Evolutionary conservation across 2,113 vertebrate genomes (phyloP).

Genomic region (Menura novaehollandiae): DNA sequence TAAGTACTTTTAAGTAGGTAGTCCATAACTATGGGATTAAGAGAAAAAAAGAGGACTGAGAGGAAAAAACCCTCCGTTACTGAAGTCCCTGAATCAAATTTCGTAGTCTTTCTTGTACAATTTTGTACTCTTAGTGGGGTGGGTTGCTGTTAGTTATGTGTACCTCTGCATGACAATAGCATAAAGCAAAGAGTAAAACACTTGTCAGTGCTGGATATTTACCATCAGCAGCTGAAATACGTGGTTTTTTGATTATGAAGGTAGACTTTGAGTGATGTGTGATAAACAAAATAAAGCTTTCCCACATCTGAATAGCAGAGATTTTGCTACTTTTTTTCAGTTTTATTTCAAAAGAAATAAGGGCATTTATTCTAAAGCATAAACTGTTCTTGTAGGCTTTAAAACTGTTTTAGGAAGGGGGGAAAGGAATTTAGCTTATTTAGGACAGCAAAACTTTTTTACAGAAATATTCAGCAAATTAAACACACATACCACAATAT

Average conservation of each 20-base stretch:
- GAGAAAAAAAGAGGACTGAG: neutral
- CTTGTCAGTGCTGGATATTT: neutral
- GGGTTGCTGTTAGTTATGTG: neutral
- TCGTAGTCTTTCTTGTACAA: neutral
- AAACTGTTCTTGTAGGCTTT: neutral
- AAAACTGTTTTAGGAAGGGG: neutral
- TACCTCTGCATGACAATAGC: neutral
- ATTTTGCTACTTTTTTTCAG: neutral
- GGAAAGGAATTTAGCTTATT: neutral
- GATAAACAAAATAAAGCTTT: neutral
- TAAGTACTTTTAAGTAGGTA: neutral
- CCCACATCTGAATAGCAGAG: neutral
- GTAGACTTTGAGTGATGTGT: neutral
- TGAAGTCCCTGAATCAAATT: neutral
- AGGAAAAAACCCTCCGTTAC: rapidly evolving
- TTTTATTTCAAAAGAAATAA: neutral
- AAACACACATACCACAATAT: neutral
- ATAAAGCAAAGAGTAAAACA: neutral
- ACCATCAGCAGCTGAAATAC: neutral
- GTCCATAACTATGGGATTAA: neutral
- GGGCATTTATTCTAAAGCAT: neutral
- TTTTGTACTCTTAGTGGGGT: neutral
- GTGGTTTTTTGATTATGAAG: neutral
- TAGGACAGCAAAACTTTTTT: neutral
- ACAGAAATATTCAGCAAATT: neutral